Base-by-base conservation (phyloP, 2,888 invertebrate genomes). In the Troilus luridus region DNA sequence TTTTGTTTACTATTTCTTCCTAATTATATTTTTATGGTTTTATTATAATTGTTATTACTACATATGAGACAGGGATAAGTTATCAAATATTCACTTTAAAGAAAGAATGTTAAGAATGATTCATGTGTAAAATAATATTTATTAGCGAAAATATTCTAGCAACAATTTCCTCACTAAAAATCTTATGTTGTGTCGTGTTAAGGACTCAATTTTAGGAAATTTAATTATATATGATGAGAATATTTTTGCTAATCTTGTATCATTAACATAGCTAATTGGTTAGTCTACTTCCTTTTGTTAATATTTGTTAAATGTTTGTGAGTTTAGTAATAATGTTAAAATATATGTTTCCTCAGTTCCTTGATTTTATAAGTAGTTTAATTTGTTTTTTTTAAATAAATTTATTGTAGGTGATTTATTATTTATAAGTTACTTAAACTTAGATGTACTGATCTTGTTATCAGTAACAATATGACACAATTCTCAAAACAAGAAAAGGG, bases 311-410 rank as follows among this genome's bases (percentile, higher is more conserved):
- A 27, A 77, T 77, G 17, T 41, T 77, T 41, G 41, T 77, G 8
- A 27, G 17, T 77, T 77, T 77, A 77, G 72, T 77, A 41, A 77
- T 77, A 77, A 77, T 77, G 6, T 77, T 77, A 77, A 27, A 77
- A 77, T 41, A 41, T 24, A 67, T 77, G 41, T 77, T 77, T 77
- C n/a, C 41, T 41, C 0, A 41, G 72, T 77, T 77, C 72, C 72
- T 77, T 19, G 72, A 41, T 77, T 77, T 41, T 27, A 27, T 14
- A 41, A 41, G 6, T 77, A 41, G 24, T 7, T 59, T 59, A 59
- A 59, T 59, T 77, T 41, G 1, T 14, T 77, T 64, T 62, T 62
- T 19, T 62, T 19, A 21, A 62, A 24, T 9, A 10, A 41, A 19
- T 77, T 41, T 41, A 41, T 77, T 24, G 3, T 77, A 14, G 17